Percentiles rank a stretch among this genome's conserved stretches.
phyloP scores from a whole-genome alignment of 35 echinoderm and acorn worm genomes.

The Lytechinus variegatus region DNA sequence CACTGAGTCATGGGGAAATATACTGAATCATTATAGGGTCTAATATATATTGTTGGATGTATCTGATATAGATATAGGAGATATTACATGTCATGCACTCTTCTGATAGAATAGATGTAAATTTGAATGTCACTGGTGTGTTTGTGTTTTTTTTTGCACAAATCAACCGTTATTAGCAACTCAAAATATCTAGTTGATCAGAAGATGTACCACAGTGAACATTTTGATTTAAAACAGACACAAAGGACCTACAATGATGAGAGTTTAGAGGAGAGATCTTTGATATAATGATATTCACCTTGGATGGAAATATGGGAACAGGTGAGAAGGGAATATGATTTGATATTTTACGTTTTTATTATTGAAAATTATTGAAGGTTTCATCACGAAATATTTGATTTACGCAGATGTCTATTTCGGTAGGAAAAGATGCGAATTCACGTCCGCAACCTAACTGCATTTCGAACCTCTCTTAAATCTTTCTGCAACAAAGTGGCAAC shows the following conservation, averaged over 20 bases:
- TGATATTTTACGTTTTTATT: background rate
- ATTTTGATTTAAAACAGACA: too few species aligned
- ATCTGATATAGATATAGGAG: too few species aligned
- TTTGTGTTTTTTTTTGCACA: background rate
- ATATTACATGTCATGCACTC: too few species aligned
- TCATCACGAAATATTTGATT: slow-evolving; percentile 1
- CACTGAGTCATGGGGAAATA: background rate
- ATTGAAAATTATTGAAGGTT: background rate
- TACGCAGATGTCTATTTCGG: slow-evolving; percentile 17
- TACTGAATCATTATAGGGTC: too few species aligned
- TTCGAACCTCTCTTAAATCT: background rate
- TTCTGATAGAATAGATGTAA: too few species aligned
- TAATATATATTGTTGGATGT: too few species aligned
- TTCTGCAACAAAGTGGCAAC: background rate
- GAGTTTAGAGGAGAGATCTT: background rate
- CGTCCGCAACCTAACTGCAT: background rate
- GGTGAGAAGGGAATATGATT: background rate
- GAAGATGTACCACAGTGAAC: background rate
- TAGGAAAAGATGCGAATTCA: slow-evolving; percentile 2
- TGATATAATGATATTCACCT: background rate
- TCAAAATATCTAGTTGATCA: background rate
- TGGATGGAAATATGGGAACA: background rate
- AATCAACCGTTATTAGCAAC: background rate
- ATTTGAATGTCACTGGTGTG: too few species aligned
- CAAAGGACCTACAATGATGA: too few species aligned